Conservation (phyloP, 2,797 vertebrate genomes). For the Acestrorhynchus altus region DNA sequence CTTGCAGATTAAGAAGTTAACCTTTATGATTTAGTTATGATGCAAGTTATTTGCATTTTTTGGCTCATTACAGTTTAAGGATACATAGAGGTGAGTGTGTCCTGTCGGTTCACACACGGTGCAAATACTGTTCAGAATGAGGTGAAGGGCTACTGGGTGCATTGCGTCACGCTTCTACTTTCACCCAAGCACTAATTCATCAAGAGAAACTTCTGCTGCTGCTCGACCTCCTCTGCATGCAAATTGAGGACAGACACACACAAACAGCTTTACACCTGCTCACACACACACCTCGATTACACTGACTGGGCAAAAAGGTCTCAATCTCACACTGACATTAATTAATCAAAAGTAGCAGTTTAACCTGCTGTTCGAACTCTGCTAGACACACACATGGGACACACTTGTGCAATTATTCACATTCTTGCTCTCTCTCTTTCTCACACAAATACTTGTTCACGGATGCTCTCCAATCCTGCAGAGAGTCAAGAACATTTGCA, state of each 20-base stretch:
- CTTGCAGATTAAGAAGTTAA: too few relatives aligned
- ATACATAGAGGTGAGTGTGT: neutral
- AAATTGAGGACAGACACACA: neutral
- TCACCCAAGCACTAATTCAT: constrained; percentile 4
- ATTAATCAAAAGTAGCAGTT: constrained; percentile 38
- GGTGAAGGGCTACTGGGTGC: neutral
- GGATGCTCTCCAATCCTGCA: neutral
- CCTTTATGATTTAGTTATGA: too few relatives aligned
- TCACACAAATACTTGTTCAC: neutral
- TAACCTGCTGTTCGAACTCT: constrained; percentile 29
- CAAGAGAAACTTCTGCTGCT: constrained; percentile 1
- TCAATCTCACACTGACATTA: constrained; percentile 29
- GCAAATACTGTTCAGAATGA: neutral
- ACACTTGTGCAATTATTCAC: constrained; percentile 34
- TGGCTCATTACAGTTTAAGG: too few relatives aligned
- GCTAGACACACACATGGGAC: constrained; percentile 12
- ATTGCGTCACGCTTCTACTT: neutral
- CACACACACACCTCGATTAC: constrained; percentile 4
- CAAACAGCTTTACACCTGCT: constrained; percentile 26
- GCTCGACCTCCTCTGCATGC: neutral
- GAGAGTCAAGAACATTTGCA: neutral
- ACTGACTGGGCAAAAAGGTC: constrained; percentile 25
- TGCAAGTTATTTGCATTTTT: too few relatives aligned
- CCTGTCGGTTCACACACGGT: neutral
- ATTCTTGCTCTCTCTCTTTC: neutral